A percentile compares a stretch with the other conserved stretches of the same genome.
phyloP scores from a whole-genome alignment of 2,113 vertebrate genomes.

The Mellivora capensis region DNA sequence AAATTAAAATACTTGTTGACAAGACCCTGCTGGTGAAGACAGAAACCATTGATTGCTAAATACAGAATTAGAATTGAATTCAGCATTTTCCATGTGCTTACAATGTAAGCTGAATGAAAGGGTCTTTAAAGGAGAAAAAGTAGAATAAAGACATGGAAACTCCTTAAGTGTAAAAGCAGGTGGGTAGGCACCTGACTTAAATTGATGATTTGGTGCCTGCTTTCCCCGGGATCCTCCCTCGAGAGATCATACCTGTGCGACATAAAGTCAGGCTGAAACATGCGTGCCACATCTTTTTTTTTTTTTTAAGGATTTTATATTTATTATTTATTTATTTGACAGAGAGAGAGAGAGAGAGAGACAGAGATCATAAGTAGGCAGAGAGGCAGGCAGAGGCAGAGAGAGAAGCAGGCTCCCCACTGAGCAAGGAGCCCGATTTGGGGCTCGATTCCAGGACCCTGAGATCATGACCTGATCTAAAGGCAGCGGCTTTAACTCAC shows the following conservation, averaged over 20 bases:
- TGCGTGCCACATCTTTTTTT: no score
- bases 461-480: no score
- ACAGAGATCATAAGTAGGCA: no score
- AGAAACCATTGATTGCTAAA: not conserved
- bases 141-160: not conserved
- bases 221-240: not conserved
- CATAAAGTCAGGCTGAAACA: not conserved
- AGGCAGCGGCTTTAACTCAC: no score
- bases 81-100: not conserved
- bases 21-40: not conserved
- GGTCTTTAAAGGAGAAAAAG: not conserved
- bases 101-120: not conserved
- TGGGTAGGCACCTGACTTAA: not conserved
- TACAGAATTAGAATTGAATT: not conserved
- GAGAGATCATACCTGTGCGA: not conserved
- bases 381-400: no score
- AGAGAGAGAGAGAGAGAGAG: no score
- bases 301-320: no score
- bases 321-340: no score
- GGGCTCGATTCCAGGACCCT: no score
- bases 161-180: not conserved
- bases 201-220: not conserved
- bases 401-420: no score
- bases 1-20: conserved; percentile 38
- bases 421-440: no score